These are phyloP conservation scores for Troides helena DNA, from an alignment of 2,888 invertebrate genomes.

Conservation along the genomic window DNA sequence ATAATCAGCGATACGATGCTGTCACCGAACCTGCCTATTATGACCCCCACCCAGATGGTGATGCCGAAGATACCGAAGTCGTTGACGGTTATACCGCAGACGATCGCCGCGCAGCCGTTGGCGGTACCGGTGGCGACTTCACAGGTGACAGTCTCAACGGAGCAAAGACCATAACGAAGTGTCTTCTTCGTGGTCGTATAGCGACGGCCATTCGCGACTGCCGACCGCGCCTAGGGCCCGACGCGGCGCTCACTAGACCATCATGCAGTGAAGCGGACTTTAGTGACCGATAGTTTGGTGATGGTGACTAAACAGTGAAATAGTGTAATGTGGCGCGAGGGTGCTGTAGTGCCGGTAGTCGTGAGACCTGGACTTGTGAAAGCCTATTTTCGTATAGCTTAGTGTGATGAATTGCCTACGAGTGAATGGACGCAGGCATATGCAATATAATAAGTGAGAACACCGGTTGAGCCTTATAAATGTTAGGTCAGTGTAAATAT, in stretches of 20 bases:
- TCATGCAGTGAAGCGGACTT: conserved; percentile 26
- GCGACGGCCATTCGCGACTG: conserved; percentile 45
- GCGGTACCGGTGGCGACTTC: conserved; percentile 36
- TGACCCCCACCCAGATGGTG: conserved; percentile 60
- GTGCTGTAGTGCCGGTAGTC: conserved; percentile 15
- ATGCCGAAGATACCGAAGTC: conserved; percentile 91
- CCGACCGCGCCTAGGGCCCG: conserved; percentile 28
- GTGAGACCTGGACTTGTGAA: conserved; percentile 35
- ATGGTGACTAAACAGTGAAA: conserved; percentile 31
- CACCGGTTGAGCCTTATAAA: conserved; percentile 72
- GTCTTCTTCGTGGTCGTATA: conserved; percentile 58
- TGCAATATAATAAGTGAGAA: conserved; percentile 53
- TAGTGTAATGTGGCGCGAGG: conserved; percentile 31
- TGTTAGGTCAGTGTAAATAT: conserved; percentile 65
- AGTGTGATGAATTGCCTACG: conserved; percentile 38
- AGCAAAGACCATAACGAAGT: conserved; percentile 66
- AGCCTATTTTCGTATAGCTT: conserved; percentile 42
- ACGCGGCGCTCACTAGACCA: conserved; percentile 19
- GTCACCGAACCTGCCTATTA: conserved; percentile 45
- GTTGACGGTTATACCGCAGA: conserved; percentile 88
- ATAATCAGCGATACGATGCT: conserved; percentile 57
- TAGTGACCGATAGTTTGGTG: conserved; percentile 32
- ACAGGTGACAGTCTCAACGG: conserved; percentile 36
- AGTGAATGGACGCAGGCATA: conserved; percentile 34
- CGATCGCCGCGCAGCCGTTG: conserved; percentile 38